Evolutionary conservation across 2,888 invertebrate species (phyloP).

Genomic region (Bimastos eiseni): DNA sequence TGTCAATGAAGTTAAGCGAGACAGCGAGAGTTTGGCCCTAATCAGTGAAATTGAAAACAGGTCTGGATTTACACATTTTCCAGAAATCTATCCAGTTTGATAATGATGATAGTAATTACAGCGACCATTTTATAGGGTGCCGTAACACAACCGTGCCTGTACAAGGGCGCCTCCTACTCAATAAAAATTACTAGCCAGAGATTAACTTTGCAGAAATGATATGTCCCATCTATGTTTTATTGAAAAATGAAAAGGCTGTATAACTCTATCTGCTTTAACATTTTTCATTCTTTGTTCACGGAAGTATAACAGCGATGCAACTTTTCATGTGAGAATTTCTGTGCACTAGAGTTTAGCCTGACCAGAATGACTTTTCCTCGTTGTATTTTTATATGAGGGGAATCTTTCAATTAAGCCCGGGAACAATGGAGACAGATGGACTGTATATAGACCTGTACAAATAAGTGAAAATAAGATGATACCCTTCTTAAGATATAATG

Average conservation of each 20-base stretch:
- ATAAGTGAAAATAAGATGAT: background rate
- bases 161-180: no score
- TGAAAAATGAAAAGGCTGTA: background rate
- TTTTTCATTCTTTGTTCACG: background rate
- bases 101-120: no score
- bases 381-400: background rate
- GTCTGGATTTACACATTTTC: background rate
- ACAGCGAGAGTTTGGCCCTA: conserved; percentile 32
- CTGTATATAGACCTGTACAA: background rate
- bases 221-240: background rate
- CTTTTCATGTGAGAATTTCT: background rate
- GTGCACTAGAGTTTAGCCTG: background rate
- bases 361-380: background rate
- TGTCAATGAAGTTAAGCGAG: conserved; percentile 38
- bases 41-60: conserved; percentile 34
- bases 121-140: no score
- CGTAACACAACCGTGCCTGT: no score
- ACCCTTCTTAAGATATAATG: background rate
- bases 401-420: background rate
- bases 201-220: no score
- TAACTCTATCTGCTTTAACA: background rate
- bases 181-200: no score
- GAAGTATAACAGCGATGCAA: background rate
- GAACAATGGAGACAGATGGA: background rate
- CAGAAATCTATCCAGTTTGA: background rate